phyloP scores from a whole-genome alignment of 2,888 invertebrate genomes.

The Unio delphinus region DNA sequence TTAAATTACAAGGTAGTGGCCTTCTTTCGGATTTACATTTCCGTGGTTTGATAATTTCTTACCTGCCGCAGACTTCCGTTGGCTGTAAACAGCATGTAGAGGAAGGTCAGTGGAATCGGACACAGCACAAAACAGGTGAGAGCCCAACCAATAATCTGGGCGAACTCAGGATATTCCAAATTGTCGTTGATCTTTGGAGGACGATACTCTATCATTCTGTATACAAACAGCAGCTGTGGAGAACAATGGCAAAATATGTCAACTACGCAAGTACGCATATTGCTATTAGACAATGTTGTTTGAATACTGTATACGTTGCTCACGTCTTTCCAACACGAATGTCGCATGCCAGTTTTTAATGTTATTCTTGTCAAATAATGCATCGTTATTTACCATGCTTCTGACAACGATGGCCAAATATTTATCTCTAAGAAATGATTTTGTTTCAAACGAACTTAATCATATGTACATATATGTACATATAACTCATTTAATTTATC shows the following conservation, averaged over 20 bases:
- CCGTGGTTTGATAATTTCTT: no score
- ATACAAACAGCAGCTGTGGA: conserved; percentile 52
- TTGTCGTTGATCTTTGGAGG: conserved; percentile 42
- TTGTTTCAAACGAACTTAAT: no score
- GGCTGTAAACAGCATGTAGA: conserved; percentile 24
- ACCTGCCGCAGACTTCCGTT: no score
- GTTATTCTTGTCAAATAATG: no score
- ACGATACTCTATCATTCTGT: conserved; percentile 51
- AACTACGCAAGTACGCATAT: background rate
- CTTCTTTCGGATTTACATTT: no score
- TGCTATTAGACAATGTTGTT: background rate
- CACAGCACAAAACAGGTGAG: conserved; percentile 43
- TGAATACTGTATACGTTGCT: background rate
- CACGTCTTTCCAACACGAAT: background rate
- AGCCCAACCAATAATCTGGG: conserved; percentile 55
- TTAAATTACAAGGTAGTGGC: no score
- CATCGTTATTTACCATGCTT: no score
- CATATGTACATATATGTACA: no score
- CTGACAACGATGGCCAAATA: no score
- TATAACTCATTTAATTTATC: no score
- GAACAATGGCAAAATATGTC: background rate
- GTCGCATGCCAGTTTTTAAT: background rate
- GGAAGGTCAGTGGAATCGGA: conserved; percentile 52
- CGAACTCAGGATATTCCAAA: conserved; percentile 45
- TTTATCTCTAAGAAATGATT: no score